Conservation (phyloP, 2,797 vertebrate species). For the Falco rusticolus region DNA sequence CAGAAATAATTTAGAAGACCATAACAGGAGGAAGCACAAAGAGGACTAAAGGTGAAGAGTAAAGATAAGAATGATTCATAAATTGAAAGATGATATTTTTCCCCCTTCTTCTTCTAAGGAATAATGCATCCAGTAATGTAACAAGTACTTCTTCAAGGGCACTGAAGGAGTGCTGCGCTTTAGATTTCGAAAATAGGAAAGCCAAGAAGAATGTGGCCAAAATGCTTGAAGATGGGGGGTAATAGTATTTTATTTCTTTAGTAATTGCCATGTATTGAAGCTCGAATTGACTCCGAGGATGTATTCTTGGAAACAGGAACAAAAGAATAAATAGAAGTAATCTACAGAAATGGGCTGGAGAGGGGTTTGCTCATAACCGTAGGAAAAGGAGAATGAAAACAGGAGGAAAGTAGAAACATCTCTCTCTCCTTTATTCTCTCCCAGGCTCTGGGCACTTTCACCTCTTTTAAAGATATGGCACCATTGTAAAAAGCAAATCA, state of each 20-base stretch:
- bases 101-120: conserved; percentile 45
- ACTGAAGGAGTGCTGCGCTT: conserved; percentile 6
- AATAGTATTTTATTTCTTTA: conserved; percentile 70
- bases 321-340: conserved; percentile 65
- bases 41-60: conserved; percentile 72
- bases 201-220: conserved; percentile 50
- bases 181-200: conserved; percentile 63
- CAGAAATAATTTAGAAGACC: conserved; percentile 71
- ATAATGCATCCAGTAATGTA: conserved; percentile 64
- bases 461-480: background rate
- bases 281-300: conserved; percentile 65
- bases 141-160: conserved; percentile 73
- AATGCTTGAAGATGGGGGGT: conserved; percentile 53
- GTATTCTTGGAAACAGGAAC: conserved; percentile 63
- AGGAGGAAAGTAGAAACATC: background rate
- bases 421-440: background rate
- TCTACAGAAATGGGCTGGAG: conserved; percentile 39
- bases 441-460: background rate
- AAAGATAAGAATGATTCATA: conserved; percentile 76
- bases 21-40: conserved; percentile 63
- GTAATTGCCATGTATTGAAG: conserved; percentile 61
- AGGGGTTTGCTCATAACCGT: background rate
- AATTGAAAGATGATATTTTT: conserved; percentile 71
- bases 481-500: background rate
- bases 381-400: conserved; percentile 21